Conservation (phyloP, 1,140 invertebrate species). For the Anastrepha ludens region DNA sequence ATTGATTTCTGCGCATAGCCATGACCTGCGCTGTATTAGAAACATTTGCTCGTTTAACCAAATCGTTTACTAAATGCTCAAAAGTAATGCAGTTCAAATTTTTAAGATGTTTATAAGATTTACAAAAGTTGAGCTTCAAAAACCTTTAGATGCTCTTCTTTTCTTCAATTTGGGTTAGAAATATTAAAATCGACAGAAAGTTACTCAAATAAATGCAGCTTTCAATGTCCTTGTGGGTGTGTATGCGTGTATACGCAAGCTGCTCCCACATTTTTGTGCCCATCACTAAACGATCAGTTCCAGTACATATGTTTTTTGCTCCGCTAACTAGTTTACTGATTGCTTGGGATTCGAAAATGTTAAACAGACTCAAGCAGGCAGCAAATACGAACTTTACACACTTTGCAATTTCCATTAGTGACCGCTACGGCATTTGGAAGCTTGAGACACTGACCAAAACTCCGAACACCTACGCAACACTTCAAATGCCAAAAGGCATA, state of each 20-base stretch:
- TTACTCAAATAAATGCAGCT: too few species aligned
- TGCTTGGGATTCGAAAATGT: neutral
- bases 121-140: too few species aligned
- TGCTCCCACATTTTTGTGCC: neutral
- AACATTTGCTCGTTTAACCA: too few species aligned
- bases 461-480: slow-evolving; percentile 27
- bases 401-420: slow-evolving; percentile 30
- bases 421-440: slow-evolving; percentile 40
- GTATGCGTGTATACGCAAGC: neutral
- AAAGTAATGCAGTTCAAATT: too few species aligned
- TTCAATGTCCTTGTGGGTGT: neutral
- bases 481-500: neutral
- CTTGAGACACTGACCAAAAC: slow-evolving; percentile 34
- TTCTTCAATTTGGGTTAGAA: too few species aligned
- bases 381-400: slow-evolving; percentile 49
- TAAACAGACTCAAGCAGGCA: slow-evolving; percentile 32
- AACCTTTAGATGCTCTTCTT: too few species aligned
- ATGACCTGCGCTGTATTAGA: too few species aligned
- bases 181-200: too few species aligned
- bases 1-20: too few species aligned
- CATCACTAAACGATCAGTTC: slow-evolving; percentile 49
- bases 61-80: too few species aligned
- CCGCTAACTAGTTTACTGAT: neutral
- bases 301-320: neutral
- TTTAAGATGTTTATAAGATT: too few species aligned